Conservation (phyloP, 2,797 vertebrate species). For the Liparis tanakae region DNA sequence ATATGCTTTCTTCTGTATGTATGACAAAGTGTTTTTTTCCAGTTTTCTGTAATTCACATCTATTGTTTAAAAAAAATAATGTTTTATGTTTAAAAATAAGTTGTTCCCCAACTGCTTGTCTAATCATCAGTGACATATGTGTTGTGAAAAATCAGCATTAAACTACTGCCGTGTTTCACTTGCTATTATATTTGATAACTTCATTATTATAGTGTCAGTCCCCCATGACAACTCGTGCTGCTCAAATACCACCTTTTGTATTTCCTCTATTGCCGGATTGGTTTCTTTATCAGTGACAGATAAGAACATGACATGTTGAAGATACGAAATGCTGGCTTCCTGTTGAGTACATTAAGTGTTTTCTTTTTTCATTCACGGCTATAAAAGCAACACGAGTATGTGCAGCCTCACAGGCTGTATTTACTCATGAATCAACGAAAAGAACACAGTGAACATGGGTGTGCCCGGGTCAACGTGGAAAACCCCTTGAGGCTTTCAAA, state of each 20-base stretch:
- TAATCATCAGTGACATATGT: neutral
- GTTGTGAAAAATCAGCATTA: neutral
- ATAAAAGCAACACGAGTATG: neutral
- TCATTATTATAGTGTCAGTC: too few relatives aligned
- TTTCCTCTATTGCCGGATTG: neutral
- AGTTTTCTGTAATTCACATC: neutral
- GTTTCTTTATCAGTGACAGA: too few relatives aligned
- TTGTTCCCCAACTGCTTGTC: neutral
- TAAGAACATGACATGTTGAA: neutral
- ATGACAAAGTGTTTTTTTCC: neutral
- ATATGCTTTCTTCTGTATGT: neutral
- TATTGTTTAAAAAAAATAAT: neutral
- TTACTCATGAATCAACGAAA: neutral
- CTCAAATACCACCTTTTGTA: neutral
- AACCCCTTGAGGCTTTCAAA: neutral
- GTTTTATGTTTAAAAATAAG: neutral
- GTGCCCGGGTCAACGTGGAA: neutral
- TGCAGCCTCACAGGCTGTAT: neutral
- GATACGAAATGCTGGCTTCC: neutral
- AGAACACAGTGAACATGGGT: neutral
- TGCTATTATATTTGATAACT: neutral
- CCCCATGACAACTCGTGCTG: neutral
- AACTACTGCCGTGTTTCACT: neutral
- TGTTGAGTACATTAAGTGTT: neutral
- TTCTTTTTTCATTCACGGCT: neutral